Conservation (phyloP, 2,888 invertebrate species). For the Strigamia crassipes region DNA sequence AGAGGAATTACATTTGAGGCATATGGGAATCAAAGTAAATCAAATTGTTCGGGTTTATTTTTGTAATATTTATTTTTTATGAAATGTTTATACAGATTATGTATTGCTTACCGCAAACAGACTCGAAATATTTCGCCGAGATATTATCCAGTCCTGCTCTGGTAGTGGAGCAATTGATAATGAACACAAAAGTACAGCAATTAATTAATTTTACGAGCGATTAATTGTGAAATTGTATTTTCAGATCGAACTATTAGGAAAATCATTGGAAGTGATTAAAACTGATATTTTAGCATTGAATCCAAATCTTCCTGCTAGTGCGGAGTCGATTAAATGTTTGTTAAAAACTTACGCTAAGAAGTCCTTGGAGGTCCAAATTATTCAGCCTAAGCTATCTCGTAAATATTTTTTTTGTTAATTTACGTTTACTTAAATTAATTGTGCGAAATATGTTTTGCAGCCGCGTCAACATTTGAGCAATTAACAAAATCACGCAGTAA, state of each 20-base stretch:
- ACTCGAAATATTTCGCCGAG: constrained; percentile 24
- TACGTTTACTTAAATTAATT: background rate
- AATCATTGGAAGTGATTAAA: background rate
- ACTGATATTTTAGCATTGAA: background rate
- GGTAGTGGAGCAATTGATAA: constrained; percentile 81
- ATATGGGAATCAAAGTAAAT: constrained; percentile 16
- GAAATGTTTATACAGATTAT: background rate
- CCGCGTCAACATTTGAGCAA: background rate
- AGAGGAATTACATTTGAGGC: background rate
- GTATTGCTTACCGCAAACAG: background rate
- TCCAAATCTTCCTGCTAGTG: constrained; percentile 60
- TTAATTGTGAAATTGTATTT: background rate
- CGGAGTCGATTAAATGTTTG: constrained; percentile 70
- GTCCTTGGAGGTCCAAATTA: constrained; percentile 62
- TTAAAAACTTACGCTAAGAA: constrained; percentile 58
- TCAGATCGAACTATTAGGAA: constrained; percentile 43
- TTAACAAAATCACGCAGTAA: background rate
- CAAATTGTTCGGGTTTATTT: background rate
- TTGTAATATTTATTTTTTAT: background rate
- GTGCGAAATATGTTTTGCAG: constrained; percentile 14
- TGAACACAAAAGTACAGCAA: constrained; percentile 68
- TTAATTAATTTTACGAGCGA: background rate
- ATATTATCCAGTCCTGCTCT: constrained; percentile 66
- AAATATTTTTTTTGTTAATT: background rate
- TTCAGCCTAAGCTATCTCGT: constrained; percentile 43